phyloP scores from a whole-genome alignment of 2,797 vertebrate genomes.

The Eupleurogrammus muticus region DNA sequence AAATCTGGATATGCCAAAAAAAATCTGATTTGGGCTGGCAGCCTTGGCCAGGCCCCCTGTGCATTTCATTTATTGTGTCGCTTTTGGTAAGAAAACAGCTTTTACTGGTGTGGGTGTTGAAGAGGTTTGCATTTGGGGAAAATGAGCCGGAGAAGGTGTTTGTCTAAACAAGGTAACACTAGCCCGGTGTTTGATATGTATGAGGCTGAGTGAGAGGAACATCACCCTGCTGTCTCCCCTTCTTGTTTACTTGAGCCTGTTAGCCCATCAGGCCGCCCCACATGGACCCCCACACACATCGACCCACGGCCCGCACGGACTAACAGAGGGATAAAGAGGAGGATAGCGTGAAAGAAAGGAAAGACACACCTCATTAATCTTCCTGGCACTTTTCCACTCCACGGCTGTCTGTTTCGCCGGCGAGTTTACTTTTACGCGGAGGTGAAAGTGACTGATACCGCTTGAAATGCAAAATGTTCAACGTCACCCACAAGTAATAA shows the following conservation, averaged over 20 bases:
- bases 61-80: background rate
- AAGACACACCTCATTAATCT: conserved; percentile 82
- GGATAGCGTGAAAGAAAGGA: conserved; percentile 69
- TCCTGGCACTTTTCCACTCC: conserved; percentile 75
- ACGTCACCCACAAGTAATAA: conserved; percentile 72
- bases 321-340: conserved; percentile 71
- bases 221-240: conserved; percentile 61
- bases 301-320: conserved; percentile 54
- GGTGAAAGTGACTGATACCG: conserved; percentile 80
- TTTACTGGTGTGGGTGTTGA: background rate
- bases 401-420: conserved; percentile 65
- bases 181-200: conserved; percentile 54
- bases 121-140: conserved; percentile 22
- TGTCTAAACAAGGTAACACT: conserved; percentile 61
- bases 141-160: conserved; percentile 44
- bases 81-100: conserved; percentile 5
- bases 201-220: conserved; percentile 62
- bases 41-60: too few species aligned
- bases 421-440: conserved; percentile 76
- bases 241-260: conserved; percentile 63
- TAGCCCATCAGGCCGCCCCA: conserved; percentile 45
- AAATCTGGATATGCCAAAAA: too few species aligned
- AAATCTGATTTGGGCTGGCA: too few species aligned
- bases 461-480: conserved; percentile 71
- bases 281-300: conserved; percentile 51